Conservation (phyloP, 1,140 invertebrate species). For the Pseudomyrmex cubaensis region DNA sequence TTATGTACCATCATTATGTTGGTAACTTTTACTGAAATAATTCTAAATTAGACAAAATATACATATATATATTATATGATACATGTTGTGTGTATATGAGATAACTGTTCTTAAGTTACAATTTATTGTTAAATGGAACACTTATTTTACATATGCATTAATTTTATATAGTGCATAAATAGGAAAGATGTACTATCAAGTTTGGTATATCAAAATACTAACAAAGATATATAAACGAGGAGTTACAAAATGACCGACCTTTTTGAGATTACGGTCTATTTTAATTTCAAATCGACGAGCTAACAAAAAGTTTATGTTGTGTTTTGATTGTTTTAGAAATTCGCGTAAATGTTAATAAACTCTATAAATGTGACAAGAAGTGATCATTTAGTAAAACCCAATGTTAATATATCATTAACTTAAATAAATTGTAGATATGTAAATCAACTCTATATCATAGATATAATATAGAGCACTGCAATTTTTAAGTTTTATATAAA, state of each 20-base stretch:
- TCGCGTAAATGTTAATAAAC: too few species aligned
- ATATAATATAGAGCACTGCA: too few species aligned
- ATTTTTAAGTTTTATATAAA: too few species aligned
- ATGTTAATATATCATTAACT: neutral
- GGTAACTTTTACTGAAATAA: constrained; percentile 54
- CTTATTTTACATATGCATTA: neutral
- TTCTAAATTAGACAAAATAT: constrained; percentile 45
- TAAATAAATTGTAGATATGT: too few species aligned
- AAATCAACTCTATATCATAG: too few species aligned
- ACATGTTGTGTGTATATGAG: constrained; percentile 8
- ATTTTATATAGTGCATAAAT: constrained; percentile 42
- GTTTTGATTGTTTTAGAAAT: too few species aligned
- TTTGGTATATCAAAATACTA: too few species aligned
- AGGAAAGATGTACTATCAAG: neutral
- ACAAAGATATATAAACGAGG: constrained; percentile 16
- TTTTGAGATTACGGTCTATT: too few species aligned
- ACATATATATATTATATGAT: constrained; percentile 38
- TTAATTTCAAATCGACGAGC: neutral
- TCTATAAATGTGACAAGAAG: too few species aligned
- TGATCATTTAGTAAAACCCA: neutral
- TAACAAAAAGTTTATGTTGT: too few species aligned
- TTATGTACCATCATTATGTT: constrained; percentile 21
- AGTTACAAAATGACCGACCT: neutral
- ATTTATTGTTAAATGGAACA: constrained; percentile 2
- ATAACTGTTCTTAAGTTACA: neutral